A percentile compares a stretch with the other conserved stretches of the same genome.
These are phyloP conservation scores for Nebria ingens DNA, from an alignment of 1,140 invertebrate genomes.

Conservation along the genomic window DNA sequence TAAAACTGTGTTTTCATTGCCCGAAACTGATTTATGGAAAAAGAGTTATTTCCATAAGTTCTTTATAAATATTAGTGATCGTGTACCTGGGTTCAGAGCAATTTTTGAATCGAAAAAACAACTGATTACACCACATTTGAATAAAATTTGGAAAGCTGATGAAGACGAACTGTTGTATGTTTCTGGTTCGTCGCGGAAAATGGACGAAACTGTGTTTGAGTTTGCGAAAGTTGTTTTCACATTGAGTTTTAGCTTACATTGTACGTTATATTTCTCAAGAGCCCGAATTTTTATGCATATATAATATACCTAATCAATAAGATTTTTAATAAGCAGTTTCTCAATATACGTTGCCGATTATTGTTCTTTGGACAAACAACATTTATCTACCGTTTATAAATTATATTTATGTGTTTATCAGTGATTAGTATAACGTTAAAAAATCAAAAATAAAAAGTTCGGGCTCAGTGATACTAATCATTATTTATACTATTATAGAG, in stretches of 20 bases:
- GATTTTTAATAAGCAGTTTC: neutral
- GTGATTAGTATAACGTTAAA: no score
- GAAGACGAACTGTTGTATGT: constrained; percentile 10
- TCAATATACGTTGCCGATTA: neutral
- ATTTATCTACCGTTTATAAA: no score
- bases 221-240: neutral
- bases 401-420: no score
- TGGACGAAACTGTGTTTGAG: neutral
- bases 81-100: neutral
- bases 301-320: no score
- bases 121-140: constrained; percentile 12
- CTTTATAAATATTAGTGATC: neutral
- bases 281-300: no score
- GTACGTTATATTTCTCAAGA: no score
- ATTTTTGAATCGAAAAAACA: neutral
- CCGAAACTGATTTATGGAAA: neutral
- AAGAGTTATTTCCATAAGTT: neutral
- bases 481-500: no score
- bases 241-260: neutral
- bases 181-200: neutral
- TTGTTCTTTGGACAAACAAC: no score
- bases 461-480: no score
- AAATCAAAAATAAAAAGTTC: no score
- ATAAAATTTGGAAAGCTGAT: constrained; percentile 12
- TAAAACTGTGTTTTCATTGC: constrained; percentile 2